Evolutionary conservation across 2,888 invertebrate species (phyloP).

Genomic region (Melieria picta): DNA sequence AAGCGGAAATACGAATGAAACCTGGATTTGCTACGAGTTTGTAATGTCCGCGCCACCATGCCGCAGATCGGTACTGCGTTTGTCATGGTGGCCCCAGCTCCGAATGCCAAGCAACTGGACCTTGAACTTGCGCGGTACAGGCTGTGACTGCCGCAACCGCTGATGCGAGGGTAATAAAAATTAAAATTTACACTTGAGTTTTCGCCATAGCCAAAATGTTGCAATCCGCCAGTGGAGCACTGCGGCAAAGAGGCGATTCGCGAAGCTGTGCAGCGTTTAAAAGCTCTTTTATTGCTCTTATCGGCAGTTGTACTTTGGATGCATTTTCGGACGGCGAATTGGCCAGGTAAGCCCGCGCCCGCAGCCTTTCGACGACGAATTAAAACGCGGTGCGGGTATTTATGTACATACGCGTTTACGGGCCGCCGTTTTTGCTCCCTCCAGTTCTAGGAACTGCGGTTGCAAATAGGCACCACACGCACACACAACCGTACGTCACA

Average conservation of each 20-base stretch:
- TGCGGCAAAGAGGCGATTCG: background rate
- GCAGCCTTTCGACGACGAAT: background rate
- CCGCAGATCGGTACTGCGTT: background rate
- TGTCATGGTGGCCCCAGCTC: background rate
- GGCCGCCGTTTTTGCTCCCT: background rate
- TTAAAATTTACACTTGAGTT: conserved; percentile 5
- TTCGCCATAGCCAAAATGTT: background rate
- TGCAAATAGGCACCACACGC: background rate
- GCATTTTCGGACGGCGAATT: background rate
- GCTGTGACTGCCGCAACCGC: background rate
- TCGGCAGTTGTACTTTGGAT: background rate
- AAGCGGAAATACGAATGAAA: too few species aligned
- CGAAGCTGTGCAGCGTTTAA: background rate
- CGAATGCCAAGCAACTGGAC: background rate
- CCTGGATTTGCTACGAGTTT: too few species aligned
- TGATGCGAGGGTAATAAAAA: background rate
- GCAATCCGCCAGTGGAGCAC: background rate
- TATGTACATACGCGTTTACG: background rate
- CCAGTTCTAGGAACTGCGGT: conserved; percentile 8
- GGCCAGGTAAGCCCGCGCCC: background rate
- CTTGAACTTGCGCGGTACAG: conserved; percentile 7
- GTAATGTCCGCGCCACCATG: too few species aligned
- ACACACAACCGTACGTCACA: background rate
- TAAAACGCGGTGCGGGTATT: background rate
- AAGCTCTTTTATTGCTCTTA: conserved; percentile 4